Percentiles rank a stretch among this genome's conserved stretches.
Evolutionary conservation across 2,888 invertebrate species (phyloP).

Genomic region (Conistra vaccinii): DNA sequence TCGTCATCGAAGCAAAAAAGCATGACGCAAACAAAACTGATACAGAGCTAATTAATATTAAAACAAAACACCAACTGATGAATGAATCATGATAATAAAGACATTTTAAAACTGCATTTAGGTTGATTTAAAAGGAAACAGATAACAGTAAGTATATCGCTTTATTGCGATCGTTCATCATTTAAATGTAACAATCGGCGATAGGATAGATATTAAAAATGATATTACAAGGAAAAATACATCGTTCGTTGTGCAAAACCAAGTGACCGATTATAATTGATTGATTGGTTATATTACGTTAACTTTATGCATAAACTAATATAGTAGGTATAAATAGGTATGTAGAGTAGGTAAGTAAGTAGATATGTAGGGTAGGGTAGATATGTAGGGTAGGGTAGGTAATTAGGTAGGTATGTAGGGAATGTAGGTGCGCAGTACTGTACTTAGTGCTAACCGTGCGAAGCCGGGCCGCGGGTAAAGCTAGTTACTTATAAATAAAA

Average conservation of each 20-base stretch:
- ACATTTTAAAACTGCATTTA: conserved; percentile 75
- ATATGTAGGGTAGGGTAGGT: too few relatives aligned
- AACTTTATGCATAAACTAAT: too few relatives aligned
- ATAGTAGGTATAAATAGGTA: too few relatives aligned
- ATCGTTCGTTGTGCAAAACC: conserved; percentile 81
- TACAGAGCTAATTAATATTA: conserved; percentile 61
- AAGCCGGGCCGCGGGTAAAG: too few relatives aligned
- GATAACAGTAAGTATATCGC: conserved; percentile 68
- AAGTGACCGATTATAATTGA: conserved; percentile 81
- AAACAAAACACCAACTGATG: conserved; percentile 63
- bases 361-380: too few relatives aligned
- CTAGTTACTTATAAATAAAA: too few relatives aligned
- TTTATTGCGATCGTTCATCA: conserved; percentile 76
- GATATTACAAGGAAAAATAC: conserved; percentile 75
- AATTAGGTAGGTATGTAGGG: too few relatives aligned
- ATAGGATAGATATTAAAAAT: conserved; percentile 70
- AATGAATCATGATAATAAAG: conserved; percentile 72
- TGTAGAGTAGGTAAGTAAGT: too few relatives aligned
- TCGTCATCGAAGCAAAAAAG: conserved; percentile 57
- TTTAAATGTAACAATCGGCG: conserved; percentile 70
- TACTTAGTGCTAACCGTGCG: too few relatives aligned
- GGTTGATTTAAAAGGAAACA: conserved; percentile 74
- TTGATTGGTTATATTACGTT: conserved; percentile 81
- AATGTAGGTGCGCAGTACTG: too few relatives aligned
- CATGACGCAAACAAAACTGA: conserved; percentile 53